phyloP scores from a whole-genome alignment of 1,140 invertebrate species.

The Andrena cerasifolii region DNA sequence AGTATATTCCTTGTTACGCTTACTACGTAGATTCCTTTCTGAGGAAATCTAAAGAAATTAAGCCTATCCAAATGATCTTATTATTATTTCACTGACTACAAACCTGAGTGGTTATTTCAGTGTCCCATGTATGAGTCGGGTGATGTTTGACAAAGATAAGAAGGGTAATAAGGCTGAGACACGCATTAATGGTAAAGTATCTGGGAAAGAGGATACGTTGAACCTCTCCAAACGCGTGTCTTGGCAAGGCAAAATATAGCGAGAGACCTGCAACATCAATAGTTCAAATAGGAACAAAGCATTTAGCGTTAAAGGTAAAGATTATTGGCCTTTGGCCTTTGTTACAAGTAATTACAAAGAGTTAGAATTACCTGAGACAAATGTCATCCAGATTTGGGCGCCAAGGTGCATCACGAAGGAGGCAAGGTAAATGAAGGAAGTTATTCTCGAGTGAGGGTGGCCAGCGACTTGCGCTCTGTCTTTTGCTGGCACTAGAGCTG shows the following conservation, averaged over 20 bases:
- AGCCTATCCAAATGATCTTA: conserved; percentile 7
- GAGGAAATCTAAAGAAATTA: background rate
- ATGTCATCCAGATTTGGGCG: conserved; percentile 94
- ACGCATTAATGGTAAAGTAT: conserved; percentile 90
- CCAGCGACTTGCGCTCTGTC: conserved; percentile 74
- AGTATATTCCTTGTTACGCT: background rate
- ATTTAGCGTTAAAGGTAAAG: no score
- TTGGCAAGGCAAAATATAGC: conserved; percentile 90
- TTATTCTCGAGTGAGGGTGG: conserved; percentile 77
- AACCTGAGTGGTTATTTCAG: conserved; percentile 81
- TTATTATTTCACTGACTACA: background rate
- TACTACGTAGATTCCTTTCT: conserved; percentile 68
- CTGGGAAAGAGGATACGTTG: conserved; percentile 93
- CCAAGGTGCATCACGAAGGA: conserved; percentile 91
- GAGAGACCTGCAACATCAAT: conserved; percentile 86
- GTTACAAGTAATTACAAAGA: no score
- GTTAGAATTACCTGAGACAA: conserved; percentile 89
- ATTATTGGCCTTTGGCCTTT: no score
- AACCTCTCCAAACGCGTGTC: conserved; percentile 91
- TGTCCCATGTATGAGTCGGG: conserved; percentile 77
- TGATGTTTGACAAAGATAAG: conserved; percentile 86
- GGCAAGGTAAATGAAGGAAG: conserved; percentile 86
- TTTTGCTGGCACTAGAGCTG: conserved; percentile 82
- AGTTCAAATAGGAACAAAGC: background rate
- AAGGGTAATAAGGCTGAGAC: conserved; percentile 88